These are phyloP conservation scores for Catharus ustulatus DNA, from an alignment of 2,797 vertebrate genomes.

Conservation along the genomic window DNA sequence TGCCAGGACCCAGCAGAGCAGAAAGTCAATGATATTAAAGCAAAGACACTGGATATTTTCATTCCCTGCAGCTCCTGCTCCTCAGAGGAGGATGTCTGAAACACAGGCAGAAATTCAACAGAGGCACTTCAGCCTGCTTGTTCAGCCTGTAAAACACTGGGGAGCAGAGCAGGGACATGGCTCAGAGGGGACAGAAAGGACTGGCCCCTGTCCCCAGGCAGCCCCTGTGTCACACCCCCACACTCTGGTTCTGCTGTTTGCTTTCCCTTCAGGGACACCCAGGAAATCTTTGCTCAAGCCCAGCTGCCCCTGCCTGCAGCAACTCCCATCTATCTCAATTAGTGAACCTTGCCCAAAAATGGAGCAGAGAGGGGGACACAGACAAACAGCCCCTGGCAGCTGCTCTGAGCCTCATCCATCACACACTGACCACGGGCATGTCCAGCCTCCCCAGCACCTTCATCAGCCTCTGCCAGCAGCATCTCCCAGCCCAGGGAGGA, in stretches of 20 bases:
- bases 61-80: not conserved
- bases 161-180: rapidly evolving
- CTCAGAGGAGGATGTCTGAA: not conserved
- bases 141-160: not conserved
- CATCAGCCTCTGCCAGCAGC: not conserved
- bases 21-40: not conserved
- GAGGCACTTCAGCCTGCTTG: not conserved
- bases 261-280: not conserved
- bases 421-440: rapidly evolving
- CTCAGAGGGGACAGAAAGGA: not conserved
- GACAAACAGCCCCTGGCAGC: not conserved
- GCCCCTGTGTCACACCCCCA: not conserved
- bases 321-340: not conserved
- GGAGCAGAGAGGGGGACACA: not conserved
- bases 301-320: not conserved
- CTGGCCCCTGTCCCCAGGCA: not conserved
- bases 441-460: not conserved
- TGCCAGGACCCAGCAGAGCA: not conserved
- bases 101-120: not conserved
- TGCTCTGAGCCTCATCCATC: not conserved
- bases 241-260: rapidly evolving
- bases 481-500: not conserved
- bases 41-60: not conserved
- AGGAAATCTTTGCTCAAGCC: not conserved
- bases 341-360: not conserved